phyloP scores from a whole-genome alignment of 2,797 vertebrate genomes.

The Peromyscus aztecus region DNA sequence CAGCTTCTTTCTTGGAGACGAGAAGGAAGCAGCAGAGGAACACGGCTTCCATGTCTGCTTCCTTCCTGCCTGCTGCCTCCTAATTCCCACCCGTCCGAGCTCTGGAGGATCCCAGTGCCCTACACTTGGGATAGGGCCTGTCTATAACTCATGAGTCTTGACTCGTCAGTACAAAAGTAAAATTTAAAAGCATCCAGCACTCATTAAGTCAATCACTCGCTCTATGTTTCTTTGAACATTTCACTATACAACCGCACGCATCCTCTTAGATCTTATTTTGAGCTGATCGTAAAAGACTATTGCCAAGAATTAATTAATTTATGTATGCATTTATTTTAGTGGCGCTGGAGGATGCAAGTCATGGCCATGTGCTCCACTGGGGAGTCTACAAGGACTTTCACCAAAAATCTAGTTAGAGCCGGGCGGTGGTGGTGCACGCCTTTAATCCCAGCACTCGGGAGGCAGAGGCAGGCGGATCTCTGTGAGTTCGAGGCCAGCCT shows the following conservation, averaged over 20 bases:
- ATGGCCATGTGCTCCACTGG: background rate
- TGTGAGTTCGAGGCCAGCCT: too few species aligned
- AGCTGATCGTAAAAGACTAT: constrained; percentile 2
- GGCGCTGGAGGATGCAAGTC: background rate
- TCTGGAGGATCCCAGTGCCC: background rate
- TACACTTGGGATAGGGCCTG: background rate
- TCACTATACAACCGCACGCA: background rate
- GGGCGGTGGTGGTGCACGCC: too few species aligned
- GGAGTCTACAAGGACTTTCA: background rate
- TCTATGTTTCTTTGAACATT: constrained; percentile 10
- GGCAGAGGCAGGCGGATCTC: too few species aligned
- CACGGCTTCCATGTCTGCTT: background rate
- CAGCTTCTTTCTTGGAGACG: background rate
- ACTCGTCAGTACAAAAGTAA: background rate
- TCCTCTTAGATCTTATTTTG: background rate
- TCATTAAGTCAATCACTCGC: constrained; percentile 8
- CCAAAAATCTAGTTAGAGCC: background rate
- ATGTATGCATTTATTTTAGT: background rate
- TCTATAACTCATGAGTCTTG: background rate
- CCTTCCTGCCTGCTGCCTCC: background rate
- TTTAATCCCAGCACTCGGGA: too few species aligned
- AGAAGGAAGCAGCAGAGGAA: background rate
- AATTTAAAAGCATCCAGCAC: background rate
- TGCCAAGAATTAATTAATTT: background rate
- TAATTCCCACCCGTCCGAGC: background rate